Base-by-base conservation (phyloP, 2,113 vertebrate genomes). In the Propithecus coquereli region DNA sequence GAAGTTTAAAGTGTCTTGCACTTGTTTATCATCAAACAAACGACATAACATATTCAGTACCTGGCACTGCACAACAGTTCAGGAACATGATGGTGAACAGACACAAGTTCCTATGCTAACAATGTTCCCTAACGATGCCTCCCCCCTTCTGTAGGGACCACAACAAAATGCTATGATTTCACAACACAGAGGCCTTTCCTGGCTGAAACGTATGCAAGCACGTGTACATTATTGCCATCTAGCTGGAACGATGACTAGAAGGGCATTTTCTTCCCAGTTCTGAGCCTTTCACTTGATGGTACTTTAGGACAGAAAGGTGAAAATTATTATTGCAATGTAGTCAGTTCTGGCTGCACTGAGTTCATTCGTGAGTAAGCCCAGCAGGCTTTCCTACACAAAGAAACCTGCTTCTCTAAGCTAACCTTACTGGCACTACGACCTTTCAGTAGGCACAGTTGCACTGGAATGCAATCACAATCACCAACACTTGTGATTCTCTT, bases 201-300 rank as follows among this genome's bases (percentile, higher is more conserved):
- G 32, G 22, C 81, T 91, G 68, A 94, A 73, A 30, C 16, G 82
- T 96, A 34, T 85, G 84, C 65, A 98, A 97, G 97, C 57, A 47
- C 4, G 52, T n/a, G 22, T 30, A 73, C 63, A 73, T 30, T 95
- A 87, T 81, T 84, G 94, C 47, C 20, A 89, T 8, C 3, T 37
- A 57, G 83, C 61, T 14, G 22, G 6, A 84, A 94, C 16, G 50
- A 80, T 77, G 88, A 89, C 13, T 96, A 73, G 43, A 96, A 90
- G 74, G 17, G 30, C 71, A 97, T 91, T 96, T 77, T 57, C 47
- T 8, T 94, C 5, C 47, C 73, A 91, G 79, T 94, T 93, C 47
- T 37, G 54, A 93, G 47, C 20, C 80, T 97, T 96, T 83, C 32
- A 22, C 63, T 74, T 80, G 59, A 70, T 94, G 82, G 95, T 65